These are phyloP conservation scores for Monopis laevigella DNA, from an alignment of 2,888 invertebrate genomes.

Conservation along the genomic window DNA sequence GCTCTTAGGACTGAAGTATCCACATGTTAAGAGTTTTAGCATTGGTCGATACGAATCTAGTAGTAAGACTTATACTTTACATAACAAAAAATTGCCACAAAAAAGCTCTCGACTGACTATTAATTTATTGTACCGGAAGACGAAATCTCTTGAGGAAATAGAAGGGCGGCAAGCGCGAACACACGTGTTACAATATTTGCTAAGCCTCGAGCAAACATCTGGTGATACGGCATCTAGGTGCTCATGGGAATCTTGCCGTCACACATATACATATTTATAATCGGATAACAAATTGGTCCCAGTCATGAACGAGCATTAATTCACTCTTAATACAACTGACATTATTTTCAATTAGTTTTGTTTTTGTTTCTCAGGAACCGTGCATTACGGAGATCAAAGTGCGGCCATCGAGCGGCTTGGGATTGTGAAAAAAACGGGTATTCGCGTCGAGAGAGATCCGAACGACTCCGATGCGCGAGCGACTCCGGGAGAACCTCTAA, in stretches of 20 bases:
- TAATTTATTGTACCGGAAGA: conserved; percentile 64
- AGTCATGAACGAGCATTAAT: no score
- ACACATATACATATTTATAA: neutral
- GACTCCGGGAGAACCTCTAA: conserved; percentile 57
- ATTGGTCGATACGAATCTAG: conserved; percentile 23
- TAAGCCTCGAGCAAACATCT: conserved; percentile 54
- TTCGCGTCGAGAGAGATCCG: conserved; percentile 46
- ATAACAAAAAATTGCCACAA: conserved; percentile 29
- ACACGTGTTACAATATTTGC: conserved; percentile 68
- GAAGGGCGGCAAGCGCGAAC: conserved; percentile 46
- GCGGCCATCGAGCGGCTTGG: conserved; percentile 56
- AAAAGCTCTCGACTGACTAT: conserved; percentile 44
- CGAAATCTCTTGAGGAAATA: conserved; percentile 65
- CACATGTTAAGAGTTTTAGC: conserved; percentile 40
- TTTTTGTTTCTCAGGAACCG: conserved; percentile 52
- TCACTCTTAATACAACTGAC: conserved; percentile 13
- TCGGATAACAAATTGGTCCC: no score
- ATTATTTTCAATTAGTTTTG: conserved; percentile 27
- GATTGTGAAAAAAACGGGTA: conserved; percentile 63
- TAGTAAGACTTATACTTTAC: neutral
- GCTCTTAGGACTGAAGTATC: conserved; percentile 25
- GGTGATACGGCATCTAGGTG: conserved; percentile 34
- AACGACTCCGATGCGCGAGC: conserved; percentile 44
- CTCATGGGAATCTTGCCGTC: conserved; percentile 13
- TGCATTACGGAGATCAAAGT: conserved; percentile 58